Evolutionary conservation across 2,888 invertebrate species (phyloP), one percentile per base, ranked within the genome.

Genomic region (Euspilapteryx auroguttella): DNA sequence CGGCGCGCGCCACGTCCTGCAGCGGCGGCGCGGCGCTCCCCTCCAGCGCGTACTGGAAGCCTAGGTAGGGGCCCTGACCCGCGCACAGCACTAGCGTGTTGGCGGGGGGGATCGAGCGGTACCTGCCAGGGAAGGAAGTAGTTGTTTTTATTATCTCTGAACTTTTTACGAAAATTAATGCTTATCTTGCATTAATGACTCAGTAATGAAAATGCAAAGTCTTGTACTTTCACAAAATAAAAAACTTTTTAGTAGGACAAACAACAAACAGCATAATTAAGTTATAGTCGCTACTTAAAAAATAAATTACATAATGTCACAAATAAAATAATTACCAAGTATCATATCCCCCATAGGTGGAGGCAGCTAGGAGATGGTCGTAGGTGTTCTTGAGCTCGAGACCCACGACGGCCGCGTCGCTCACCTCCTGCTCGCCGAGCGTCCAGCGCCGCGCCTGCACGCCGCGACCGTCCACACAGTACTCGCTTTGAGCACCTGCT

Each of bases 1-100:
- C 89, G 29, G 91, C 94, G 52, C 89, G 86, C 1, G 94, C 94
- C n/a, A 96, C 92, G 54, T 95, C 94, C 28, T 90, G 86, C 9
- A 96, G 69, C 0, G 90, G 89, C 15, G 87, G 87, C 11, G 86
- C 78, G 6, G 58, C 65, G 29, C 86, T 86, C 12, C 94, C 94
- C 79, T 96, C 95, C 29, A 92, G 75, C 4, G 92, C 93, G 61
- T 88, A 89, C 61, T 93, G 94, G 59, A 93, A 94, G 2, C 90
- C 92, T 32, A 93, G 55, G 59, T 86, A 96, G 0, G 96, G 96
- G 33, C 86, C 83, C 4, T 82, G 79, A 1, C 96, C 96, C 6
- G 84, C 83, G 7, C 86, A 86, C 23, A 93, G 55, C 21, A 92
- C 84, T 27, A 91, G 66, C 12, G 84, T 85, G 34, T 85, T 86